Conservation (phyloP, 2,797 vertebrate genomes). For the Gymnothorax javanicus region DNA sequence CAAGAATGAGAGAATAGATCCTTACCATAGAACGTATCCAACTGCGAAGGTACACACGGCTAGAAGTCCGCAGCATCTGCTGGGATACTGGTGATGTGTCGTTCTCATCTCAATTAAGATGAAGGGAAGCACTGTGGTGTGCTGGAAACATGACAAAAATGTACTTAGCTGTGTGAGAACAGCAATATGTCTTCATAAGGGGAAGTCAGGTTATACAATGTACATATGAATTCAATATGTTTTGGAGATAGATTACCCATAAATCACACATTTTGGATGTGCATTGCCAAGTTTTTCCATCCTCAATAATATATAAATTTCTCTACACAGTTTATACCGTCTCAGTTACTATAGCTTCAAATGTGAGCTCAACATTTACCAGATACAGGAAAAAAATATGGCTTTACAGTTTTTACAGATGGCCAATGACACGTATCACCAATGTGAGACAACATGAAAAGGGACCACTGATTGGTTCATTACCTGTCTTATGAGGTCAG, state of each 20-base stretch:
- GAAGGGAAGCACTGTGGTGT: conserved; percentile 96
- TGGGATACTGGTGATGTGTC: conserved; percentile 91
- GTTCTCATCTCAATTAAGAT: conserved; percentile 99
- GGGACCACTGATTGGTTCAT: neutral
- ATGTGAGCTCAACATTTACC: neutral
- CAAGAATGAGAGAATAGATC: neutral
- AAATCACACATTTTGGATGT: neutral
- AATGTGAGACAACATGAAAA: neutral
- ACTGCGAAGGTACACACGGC: conserved; percentile 86
- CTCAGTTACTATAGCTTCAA: neutral
- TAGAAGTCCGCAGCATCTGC: conserved; percentile 82
- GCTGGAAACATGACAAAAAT: conserved; percentile 73
- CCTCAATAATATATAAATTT: neutral
- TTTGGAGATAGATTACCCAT: neutral
- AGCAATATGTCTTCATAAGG: neutral
- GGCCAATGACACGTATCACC: neutral
- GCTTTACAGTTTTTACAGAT: neutral
- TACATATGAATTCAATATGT: neutral
- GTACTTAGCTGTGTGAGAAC: conserved; percentile 37
- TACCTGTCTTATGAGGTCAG: neutral
- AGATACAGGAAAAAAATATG: neutral
- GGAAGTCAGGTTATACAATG: neutral
- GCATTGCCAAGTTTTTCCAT: neutral
- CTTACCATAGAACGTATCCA: conserved; percentile 94
- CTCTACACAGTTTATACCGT: neutral